A percentile compares a stretch with the other conserved stretches of the same genome.
Evolutionary conservation across 2,113 vertebrate species (phyloP).

Genomic region (Alethe castanea): DNA sequence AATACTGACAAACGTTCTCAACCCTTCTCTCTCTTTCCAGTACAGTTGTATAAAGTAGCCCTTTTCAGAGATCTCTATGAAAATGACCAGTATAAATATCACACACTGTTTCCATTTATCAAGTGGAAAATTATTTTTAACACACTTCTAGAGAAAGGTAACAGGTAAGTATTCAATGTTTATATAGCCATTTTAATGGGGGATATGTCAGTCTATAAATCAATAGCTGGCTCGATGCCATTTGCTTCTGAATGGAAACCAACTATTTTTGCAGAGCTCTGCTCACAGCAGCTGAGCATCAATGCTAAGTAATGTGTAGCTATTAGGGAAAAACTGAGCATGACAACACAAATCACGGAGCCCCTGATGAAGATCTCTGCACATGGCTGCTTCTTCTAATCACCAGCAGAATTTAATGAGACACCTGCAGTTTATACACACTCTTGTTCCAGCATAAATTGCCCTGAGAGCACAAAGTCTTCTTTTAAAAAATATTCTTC

Average conservation of each 20-base stretch:
- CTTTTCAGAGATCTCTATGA: not conserved
- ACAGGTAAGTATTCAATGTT: not conserved
- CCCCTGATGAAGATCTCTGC: conserved; percentile 30
- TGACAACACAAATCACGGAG: conserved; percentile 28
- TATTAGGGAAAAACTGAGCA: conserved; percentile 12
- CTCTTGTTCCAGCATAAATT: not conserved
- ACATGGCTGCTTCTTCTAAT: conserved; percentile 56
- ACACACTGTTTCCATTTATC: not conserved
- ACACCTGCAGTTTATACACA: conserved; percentile 49
- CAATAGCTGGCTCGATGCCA: not conserved
- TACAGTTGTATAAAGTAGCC: not conserved
- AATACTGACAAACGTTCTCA: conserved; percentile 45
- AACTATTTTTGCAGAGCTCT: not conserved
- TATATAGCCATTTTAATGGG: not conserved
- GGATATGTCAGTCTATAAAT: not conserved
- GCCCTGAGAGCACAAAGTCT: not conserved
- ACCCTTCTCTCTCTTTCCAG: not conserved
- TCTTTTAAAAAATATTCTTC: conserved; percentile 18
- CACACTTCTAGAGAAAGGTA: not conserved
- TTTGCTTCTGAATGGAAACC: not conserved
- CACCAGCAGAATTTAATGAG: conserved; percentile 60
- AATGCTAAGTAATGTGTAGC: conserved; percentile 1
- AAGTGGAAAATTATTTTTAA: not conserved
- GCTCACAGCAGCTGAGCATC: conserved; percentile 10
- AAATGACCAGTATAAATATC: not conserved